Evolutionary conservation across 1,140 invertebrate genomes (phyloP).

Genomic region (Pristionchus pacificus): DNA sequence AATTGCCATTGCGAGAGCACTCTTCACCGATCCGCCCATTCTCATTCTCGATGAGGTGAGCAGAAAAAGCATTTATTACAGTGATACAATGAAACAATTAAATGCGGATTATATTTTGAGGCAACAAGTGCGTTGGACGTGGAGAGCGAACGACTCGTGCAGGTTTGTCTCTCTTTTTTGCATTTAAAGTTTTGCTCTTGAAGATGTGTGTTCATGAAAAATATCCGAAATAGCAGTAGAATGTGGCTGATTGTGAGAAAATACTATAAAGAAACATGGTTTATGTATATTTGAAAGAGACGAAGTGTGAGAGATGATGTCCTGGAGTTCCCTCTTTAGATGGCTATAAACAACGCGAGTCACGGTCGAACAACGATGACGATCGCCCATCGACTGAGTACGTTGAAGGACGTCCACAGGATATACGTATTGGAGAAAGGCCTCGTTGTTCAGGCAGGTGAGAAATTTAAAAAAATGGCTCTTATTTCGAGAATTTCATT

Average conservation of each 20-base stretch:
- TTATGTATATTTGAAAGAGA: no score
- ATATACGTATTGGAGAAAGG: background rate
- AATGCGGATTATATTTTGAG: no score
- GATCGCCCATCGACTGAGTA: background rate
- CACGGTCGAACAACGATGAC: background rate
- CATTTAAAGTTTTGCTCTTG: no score
- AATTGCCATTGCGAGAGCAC: slow-evolving; percentile 67
- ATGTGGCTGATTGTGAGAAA: no score
- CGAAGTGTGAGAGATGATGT: no score
- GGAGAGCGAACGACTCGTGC: background rate
- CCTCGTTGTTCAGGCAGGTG: background rate
- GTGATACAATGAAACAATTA: no score
- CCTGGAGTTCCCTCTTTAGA: background rate
- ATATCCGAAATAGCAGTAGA: no score
- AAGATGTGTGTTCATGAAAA: no score
- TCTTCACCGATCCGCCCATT: background rate
- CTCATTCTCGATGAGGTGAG: background rate
- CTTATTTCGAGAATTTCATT: no score
- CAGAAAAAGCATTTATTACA: no score
- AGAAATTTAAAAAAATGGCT: no score
- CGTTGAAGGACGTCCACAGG: background rate
- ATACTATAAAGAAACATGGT: no score
- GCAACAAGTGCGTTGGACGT: background rate
- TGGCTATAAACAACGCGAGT: background rate
- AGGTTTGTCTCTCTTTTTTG: background rate